A percentile compares a stretch with the other conserved stretches of the same genome.
phyloP scores from a whole-genome alignment of 2,888 invertebrate species.

The Tribolium freemani region DNA sequence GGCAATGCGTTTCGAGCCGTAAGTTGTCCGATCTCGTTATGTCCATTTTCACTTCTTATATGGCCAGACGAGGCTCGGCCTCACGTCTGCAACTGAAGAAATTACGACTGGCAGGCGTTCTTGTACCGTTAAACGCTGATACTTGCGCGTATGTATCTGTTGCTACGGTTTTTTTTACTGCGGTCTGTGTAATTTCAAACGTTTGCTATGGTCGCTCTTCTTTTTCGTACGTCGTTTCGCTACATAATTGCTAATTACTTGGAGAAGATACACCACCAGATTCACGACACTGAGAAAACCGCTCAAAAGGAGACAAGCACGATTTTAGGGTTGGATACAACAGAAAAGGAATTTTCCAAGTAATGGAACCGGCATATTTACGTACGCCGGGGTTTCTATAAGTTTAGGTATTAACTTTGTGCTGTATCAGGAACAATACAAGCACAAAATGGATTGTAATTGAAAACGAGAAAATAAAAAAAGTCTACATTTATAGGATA shows the following conservation, averaged over 20 bases:
- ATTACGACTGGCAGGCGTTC: conserved; percentile 56
- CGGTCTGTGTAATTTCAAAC: conserved; percentile 8
- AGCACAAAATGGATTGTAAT: conserved; percentile 7
- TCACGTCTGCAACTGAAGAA: conserved; percentile 53
- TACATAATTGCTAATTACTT: conserved; percentile 14
- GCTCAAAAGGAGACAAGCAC: background rate
- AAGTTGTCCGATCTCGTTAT: conserved; percentile 63
- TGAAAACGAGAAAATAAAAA: background rate
- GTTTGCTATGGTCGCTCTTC: background rate
- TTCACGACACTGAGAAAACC: conserved; percentile 5
- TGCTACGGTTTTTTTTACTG: background rate
- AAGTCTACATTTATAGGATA: conserved; percentile 18
- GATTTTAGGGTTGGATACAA: conserved; percentile 13
- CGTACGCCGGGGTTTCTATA: background rate
- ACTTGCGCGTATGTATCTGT: conserved; percentile 1
- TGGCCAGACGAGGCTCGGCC: conserved; percentile 54
- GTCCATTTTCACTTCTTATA: conserved; percentile 65
- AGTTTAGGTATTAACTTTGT: conserved; percentile 1
- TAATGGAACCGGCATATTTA: too few relatives aligned
- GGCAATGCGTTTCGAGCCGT: conserved; percentile 44
- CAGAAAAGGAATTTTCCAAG: conserved; percentile 12
- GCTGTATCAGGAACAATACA: conserved; percentile 11
- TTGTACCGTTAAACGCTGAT: conserved; percentile 54
- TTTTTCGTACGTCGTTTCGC: conserved; percentile 6
- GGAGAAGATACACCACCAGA: background rate